phyloP scores from a whole-genome alignment of 2,888 invertebrate species.

The Podabrus alpinus region DNA sequence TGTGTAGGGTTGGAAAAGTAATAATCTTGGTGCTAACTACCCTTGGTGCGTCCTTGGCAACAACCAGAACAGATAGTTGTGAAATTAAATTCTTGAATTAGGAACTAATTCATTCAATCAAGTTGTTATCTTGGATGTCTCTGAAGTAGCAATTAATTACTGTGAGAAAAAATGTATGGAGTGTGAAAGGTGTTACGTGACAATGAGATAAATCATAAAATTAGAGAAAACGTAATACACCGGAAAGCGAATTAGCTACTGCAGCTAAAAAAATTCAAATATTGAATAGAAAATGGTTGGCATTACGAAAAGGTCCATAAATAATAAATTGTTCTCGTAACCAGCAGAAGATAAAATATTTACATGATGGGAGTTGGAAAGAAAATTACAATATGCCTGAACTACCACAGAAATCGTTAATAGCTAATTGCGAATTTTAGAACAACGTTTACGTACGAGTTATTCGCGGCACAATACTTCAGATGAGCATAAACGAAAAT shows the following conservation, averaged over 20 bases:
- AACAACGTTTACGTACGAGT: background rate
- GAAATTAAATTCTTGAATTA: background rate
- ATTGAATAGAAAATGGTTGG: background rate
- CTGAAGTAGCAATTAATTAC: background rate
- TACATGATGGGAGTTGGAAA: background rate
- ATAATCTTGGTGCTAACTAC: background rate
- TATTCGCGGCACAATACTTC: background rate
- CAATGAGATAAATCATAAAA: background rate
- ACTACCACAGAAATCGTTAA: background rate
- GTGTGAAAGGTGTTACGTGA: background rate
- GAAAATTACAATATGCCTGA: background rate
- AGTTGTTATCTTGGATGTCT: background rate
- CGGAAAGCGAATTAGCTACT: background rate
- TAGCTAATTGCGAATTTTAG: background rate
- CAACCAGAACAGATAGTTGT: background rate
- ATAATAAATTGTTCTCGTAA: background rate
- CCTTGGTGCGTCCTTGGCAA: background rate
- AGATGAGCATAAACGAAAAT: background rate
- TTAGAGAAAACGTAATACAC: background rate
- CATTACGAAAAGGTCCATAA: background rate
- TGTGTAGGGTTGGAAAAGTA: no score
- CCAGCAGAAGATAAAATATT: background rate
- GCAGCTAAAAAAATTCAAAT: background rate
- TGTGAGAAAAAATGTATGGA: background rate
- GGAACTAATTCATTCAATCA: background rate